phyloP scores from a whole-genome alignment of 2,888 invertebrate species.

The Ophion costatus region DNA sequence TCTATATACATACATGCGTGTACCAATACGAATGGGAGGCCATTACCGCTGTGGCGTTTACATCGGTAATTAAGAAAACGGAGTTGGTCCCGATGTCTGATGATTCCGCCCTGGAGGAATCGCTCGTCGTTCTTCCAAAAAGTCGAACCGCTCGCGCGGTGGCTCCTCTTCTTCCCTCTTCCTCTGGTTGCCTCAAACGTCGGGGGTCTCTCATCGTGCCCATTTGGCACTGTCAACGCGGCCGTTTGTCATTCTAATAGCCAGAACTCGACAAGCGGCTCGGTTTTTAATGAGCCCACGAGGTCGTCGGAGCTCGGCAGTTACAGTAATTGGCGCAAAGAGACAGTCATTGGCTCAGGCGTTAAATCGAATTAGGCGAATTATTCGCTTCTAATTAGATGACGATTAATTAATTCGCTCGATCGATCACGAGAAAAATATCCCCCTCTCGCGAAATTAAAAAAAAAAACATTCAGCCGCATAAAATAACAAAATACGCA shows the following conservation, averaged over 20 bases:
- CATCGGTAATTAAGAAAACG: slow-evolving; percentile 60
- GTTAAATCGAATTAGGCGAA: slow-evolving; percentile 11
- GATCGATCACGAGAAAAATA: not conserved
- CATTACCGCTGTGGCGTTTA: slow-evolving; percentile 23
- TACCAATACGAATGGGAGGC: not conserved
- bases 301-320: slow-evolving; percentile 27
- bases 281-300: slow-evolving; percentile 57
- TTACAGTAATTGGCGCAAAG: slow-evolving; percentile 21
- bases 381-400: slow-evolving; percentile 1
- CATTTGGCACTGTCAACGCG: slow-evolving; percentile 82
- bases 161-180: slow-evolving; percentile 9
- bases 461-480: not conserved
- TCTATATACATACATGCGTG: not conserved
- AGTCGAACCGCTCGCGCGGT: slow-evolving; percentile 12
- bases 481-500: no score
- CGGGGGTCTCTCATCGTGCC: slow-evolving; percentile 76
- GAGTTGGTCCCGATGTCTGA: slow-evolving; percentile 40
- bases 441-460: not conserved
- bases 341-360: slow-evolving; percentile 10
- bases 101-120: slow-evolving; percentile 37
- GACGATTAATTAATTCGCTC: not conserved
- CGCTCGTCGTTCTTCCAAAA: slow-evolving; percentile 41
- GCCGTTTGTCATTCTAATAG: slow-evolving; percentile 82
- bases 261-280: slow-evolving; percentile 71
- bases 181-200: slow-evolving; percentile 48